Conservation (phyloP, 2,113 vertebrate species). For the Hippotragus niger region DNA sequence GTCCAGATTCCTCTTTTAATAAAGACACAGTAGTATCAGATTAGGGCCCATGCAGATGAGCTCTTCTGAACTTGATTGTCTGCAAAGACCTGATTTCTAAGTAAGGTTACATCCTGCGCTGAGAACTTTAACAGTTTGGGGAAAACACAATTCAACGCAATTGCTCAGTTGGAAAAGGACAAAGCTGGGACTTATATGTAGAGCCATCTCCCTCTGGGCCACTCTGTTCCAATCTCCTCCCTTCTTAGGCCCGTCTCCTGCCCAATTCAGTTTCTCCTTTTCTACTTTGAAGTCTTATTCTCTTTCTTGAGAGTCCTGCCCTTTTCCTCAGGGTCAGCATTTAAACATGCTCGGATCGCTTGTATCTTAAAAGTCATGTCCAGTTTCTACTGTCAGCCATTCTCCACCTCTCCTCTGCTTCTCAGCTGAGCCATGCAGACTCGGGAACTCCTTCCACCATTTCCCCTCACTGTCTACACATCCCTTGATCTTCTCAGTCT, state of each 20-base stretch:
- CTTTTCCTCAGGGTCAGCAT: not conserved
- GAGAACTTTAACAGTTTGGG: no score
- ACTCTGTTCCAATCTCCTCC: no score
- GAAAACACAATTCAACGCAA: rapidly evolving
- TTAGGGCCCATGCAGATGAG: not conserved
- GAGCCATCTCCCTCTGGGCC: not conserved
- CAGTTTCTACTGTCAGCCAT: no score
- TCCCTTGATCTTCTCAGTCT: not conserved
- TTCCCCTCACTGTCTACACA: rapidly evolving
- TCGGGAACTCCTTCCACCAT: no score
- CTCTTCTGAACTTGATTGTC: not conserved
- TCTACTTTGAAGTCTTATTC: not conserved
- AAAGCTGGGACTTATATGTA: not conserved
- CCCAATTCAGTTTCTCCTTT: not conserved
- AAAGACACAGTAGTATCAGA: not conserved
- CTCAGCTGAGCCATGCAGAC: not conserved
- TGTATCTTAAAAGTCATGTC: not conserved
- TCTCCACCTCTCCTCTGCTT: not conserved
- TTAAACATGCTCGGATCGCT: no score
- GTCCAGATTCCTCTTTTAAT: not conserved
- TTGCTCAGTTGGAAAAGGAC: not conserved
- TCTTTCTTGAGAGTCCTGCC: not conserved
- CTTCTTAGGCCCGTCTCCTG: no score
- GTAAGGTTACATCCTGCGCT: no score
- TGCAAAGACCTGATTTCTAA: not conserved